A percentile compares a stretch with the other conserved stretches of the same genome.
Conservation (phyloP, 1,140 invertebrate species). For the Anagrus nilaparvatae region DNA sequence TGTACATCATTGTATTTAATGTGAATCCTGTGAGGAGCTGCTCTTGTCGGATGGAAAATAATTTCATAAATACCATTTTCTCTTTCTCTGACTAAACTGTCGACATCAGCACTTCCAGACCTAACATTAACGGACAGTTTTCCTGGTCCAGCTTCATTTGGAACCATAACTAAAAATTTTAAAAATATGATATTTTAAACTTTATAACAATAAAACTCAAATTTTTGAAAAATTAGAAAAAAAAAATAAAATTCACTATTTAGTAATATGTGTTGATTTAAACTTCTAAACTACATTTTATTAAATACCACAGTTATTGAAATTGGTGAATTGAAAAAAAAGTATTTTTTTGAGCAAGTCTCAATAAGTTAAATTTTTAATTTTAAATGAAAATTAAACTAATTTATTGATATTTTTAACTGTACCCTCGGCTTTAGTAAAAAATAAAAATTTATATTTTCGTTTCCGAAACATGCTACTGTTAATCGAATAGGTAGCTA, state of each 20-base stretch:
- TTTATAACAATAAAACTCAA: background rate
- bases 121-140: conserved; percentile 67
- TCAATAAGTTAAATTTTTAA: too few species aligned
- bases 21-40: conserved; percentile 68
- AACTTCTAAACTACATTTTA: background rate
- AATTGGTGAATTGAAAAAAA: too few species aligned
- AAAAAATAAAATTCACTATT: conserved; percentile 1
- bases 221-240: background rate
- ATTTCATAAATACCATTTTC: conserved; percentile 67
- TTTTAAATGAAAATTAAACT: too few species aligned
- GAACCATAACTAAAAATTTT: conserved; percentile 45
- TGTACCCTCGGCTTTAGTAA: too few species aligned
- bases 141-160: conserved; percentile 70
- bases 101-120: conserved; percentile 69
- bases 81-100: conserved; percentile 63
- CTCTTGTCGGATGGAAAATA: conserved; percentile 72
- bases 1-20: conserved; percentile 40
- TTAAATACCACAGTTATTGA: too few species aligned
- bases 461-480: too few species aligned
- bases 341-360: too few species aligned
- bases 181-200: conserved; percentile 12
- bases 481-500: too few species aligned
- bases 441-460: too few species aligned
- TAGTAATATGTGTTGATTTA: background rate
- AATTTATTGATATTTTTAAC: too few species aligned